These are phyloP conservation scores for Loxodonta africana DNA, from an alignment of 2,113 vertebrate genomes.

Conservation along the genomic window DNA sequence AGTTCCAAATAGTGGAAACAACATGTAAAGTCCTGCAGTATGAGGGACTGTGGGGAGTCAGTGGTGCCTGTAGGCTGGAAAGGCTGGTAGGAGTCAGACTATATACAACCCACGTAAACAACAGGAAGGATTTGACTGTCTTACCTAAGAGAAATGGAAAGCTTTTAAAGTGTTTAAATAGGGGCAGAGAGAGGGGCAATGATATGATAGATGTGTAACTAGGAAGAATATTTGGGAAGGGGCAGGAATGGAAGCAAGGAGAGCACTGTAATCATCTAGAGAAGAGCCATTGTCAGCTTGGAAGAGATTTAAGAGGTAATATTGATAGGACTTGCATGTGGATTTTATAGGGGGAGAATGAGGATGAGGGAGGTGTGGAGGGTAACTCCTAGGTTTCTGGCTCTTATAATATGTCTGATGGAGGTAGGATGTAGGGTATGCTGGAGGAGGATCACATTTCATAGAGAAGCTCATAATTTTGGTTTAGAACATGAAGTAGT, in stretches of 20 bases:
- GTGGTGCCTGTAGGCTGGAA: background rate
- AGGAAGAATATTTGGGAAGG: background rate
- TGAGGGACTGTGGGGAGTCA: background rate
- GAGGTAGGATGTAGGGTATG: background rate
- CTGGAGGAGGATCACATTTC: background rate
- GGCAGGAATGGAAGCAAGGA: background rate
- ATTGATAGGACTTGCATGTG: background rate
- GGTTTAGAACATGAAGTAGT: background rate
- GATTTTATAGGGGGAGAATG: background rate
- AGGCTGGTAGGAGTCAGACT: background rate
- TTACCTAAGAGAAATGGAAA: background rate
- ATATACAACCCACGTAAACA: background rate
- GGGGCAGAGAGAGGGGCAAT: background rate
- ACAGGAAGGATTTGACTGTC: background rate
- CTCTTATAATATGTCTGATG: background rate
- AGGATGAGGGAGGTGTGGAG: background rate
- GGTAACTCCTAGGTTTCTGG: background rate
- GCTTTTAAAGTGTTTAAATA: background rate
- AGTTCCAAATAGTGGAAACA: background rate
- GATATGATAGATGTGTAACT: background rate
- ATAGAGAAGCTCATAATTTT: background rate
- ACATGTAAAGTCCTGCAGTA: background rate
- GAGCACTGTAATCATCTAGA: background rate
- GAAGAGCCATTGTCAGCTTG: background rate
- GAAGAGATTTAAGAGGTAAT: background rate